Conservation (phyloP, 2,113 vertebrate species). For the Entelurus aequoreus region DNA sequence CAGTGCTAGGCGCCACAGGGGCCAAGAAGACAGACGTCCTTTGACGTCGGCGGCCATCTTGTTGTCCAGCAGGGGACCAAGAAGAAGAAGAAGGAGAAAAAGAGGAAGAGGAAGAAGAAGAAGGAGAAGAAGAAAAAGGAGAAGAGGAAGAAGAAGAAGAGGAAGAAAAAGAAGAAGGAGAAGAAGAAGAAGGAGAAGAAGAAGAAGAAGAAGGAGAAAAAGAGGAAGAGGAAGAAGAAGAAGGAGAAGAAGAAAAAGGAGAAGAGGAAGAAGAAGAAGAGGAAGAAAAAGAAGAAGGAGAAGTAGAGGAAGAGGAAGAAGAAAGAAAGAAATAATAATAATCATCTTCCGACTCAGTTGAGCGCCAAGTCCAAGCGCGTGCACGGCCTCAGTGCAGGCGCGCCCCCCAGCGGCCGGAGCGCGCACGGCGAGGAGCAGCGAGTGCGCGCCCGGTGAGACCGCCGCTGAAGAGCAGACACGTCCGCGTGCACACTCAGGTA, state of each 20-base stretch:
- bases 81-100: not conserved
- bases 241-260: too few relatives aligned
- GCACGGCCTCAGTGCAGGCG: not conserved
- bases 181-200: not conserved
- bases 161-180: not conserved
- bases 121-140: not conserved
- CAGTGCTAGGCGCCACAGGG: too few relatives aligned
- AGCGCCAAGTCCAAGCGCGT: not conserved
- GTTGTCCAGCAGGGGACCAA: not conserved
- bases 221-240: too few relatives aligned
- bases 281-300: not conserved
- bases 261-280: too few relatives aligned
- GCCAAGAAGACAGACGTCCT: too few relatives aligned
- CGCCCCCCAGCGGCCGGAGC: constrained; percentile 8
- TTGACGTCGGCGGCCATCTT: too few relatives aligned
- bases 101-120: not conserved
- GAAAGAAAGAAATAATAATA: not conserved
- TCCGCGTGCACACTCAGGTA: not conserved
- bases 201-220: not conserved
- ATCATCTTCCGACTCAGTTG: too few relatives aligned
- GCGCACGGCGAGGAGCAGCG: constrained; percentile 8
- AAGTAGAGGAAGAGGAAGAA: not conserved
- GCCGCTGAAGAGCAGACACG: not conserved
- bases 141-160: too few relatives aligned
- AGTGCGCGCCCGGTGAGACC: constrained; percentile 3